Evolutionary conservation across 2,113 vertebrate species (phyloP).

Genomic region (Psittacula cyanocephala): DNA sequence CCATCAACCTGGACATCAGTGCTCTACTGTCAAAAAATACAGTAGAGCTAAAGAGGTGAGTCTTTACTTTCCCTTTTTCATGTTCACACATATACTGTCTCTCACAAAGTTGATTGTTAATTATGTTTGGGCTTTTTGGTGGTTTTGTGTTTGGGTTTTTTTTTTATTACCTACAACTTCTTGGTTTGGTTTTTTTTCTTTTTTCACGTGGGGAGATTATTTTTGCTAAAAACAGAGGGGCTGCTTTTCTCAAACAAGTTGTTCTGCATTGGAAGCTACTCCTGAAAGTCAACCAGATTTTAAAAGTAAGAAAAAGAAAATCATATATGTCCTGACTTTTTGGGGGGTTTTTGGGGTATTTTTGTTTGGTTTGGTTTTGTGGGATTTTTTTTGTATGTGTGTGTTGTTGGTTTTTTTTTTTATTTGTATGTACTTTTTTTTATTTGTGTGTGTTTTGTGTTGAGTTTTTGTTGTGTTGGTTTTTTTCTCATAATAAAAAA

Average conservation of each 20-base stretch:
- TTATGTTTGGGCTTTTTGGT: not conserved
- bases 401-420: not conserved
- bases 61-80: not conserved
- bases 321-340: not conserved
- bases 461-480: not conserved
- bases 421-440: not conserved
- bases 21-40: not conserved
- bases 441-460: not conserved
- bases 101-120: not conserved
- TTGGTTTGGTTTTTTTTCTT: not conserved
- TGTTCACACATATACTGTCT: not conserved
- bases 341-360: no score
- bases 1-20: not conserved
- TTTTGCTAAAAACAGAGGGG: not conserved
- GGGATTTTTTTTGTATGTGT: not conserved
- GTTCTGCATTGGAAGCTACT: not conserved
- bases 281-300: not conserved
- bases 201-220: not conserved
- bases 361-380: not conserved
- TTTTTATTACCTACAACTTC: not conserved
- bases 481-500: not conserved
- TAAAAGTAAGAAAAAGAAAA: not conserved
- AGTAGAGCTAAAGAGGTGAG: not conserved
- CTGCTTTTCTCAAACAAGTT: not conserved
- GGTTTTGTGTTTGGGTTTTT: not conserved